Conservation (phyloP, 2,888 invertebrate genomes). For the Sinopyrophorus schimmeli region DNA sequence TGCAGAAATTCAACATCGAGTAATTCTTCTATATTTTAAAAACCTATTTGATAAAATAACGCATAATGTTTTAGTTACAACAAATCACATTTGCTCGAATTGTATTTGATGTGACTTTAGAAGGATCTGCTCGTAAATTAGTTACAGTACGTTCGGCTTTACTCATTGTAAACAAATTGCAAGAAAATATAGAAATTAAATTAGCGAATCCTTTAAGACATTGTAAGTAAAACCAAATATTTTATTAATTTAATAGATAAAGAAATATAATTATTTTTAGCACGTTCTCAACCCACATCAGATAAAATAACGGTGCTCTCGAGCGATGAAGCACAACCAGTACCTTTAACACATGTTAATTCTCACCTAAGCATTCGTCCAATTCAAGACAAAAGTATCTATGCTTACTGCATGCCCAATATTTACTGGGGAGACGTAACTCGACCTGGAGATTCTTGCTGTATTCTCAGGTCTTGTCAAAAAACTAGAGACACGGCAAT, state of each 20-base stretch:
- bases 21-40: conserved; percentile 28
- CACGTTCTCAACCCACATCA: conserved; percentile 45
- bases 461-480: conserved; percentile 55
- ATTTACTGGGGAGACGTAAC: conserved; percentile 66
- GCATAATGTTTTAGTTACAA: conserved; percentile 32
- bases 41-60: background rate
- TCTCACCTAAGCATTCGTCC: conserved; percentile 78
- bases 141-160: conserved; percentile 91
- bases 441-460: conserved; percentile 52
- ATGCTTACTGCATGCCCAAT: conserved; percentile 62
- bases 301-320: conserved; percentile 54
- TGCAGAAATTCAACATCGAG: conserved; percentile 50
- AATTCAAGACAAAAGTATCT: conserved; percentile 54
- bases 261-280: conserved; percentile 20
- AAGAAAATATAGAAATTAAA: conserved; percentile 72
- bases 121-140: conserved; percentile 92
- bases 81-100: conserved; percentile 68
- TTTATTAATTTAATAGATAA: too few species aligned
- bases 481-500: conserved; percentile 51
- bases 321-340: conserved; percentile 66
- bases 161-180: conserved; percentile 75
- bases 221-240: conserved; percentile 38
- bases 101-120: conserved; percentile 88
- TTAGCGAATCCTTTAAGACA: conserved; percentile 63
- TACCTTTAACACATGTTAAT: conserved; percentile 77